Base-by-base conservation (phyloP, 2,113 vertebrate species). In the Callocephalon fimbriatum region DNA sequence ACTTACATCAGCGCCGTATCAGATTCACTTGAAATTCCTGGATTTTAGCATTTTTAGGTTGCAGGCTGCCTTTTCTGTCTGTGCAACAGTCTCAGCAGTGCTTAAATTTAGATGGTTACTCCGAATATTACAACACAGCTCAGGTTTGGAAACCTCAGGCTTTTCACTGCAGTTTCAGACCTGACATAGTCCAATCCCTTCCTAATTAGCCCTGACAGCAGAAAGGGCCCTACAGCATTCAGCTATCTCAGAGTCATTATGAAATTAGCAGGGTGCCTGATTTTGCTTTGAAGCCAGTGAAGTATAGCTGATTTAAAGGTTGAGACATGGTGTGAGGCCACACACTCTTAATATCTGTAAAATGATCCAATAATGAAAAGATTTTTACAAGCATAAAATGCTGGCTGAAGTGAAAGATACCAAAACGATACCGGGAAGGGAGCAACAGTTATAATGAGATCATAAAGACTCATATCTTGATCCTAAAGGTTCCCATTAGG, bases 151-250 rank as follows among this genome's bases (percentile, higher is more conserved):
- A 94, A 83, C 9, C 56, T 92, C 81, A 40, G 47, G 45, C 27
- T 89, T 86, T 89, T 86, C 81, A 44, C 27, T 56, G 63, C 75
- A 63, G n/a, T 72, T 93, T 66, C 48, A 73, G 72, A 74, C 54
- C 35, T 70, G 54, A 68, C 40, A 19, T 17, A 78, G 88, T 70
- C 50, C 75, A 82, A 48, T 44, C 61, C 66, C 66, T 89, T n/a
- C 88, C 71, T 94, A 95, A 92, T 92, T 94, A 94, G 61, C 75
- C 66, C 75, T 94, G 88, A 89, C 80, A 95, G 94, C 66, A 38
- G 38, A 75, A 63, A 91, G 61, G 85, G 44, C 85, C 89, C 72
- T 74, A 51, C 58, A 92, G 73, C 47, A 56, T 35, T 65, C 77
- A 71, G 51, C 51, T 75, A 26, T 66, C 86, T 92, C 82, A 42